Base-by-base conservation (phyloP, 2,888 invertebrate genomes). In the Drosophila subsilvestris region DNA sequence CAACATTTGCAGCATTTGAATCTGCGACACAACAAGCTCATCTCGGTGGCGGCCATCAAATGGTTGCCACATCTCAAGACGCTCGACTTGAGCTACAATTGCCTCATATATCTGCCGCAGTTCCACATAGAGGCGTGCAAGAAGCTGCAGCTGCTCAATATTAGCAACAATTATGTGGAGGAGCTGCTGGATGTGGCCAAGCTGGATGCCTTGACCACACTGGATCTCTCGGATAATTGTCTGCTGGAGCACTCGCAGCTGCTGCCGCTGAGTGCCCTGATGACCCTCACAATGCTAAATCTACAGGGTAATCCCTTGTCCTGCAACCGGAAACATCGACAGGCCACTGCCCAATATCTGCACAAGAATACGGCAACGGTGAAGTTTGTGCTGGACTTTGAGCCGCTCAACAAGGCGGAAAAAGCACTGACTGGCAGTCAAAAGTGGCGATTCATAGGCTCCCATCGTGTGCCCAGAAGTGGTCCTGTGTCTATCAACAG, bases 141-240 rank as follows among this genome's bases (percentile, higher is more conserved):
- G 59, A 93, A 93, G 37, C 90, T 95, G 54, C 93, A 94, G 90
- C 91, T 93, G 45, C 90, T 95, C 12, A 93, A 94, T 56, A 87
- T 95, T 54, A 94, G 93, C 75, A 94, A 95, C 88, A 95, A 95
- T 90, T 94, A 93, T 72, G 93, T 95, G 56, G 94, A 95, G 76
- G 93, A 94, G 83, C 90, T 95, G 49, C 89, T 91, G 74, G 94
- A 94, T 90, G 84, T 95, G 42, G 91, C 93, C 37, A 91, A 92
- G 49, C 89, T 95, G 47, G 93, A 93, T 66, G 93, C 93, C 74
- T 83, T 95, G 20, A 92, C 91, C 12, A 94, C 94, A 84, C 90
- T 95, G 53, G 95, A 95, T 91, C 87, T 95, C 51, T 94, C 94
- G 0, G 93, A 94, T 60, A 95, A 95, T 89, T 94, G 94, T 81